Evolutionary conservation across 1,140 invertebrate genomes (phyloP).

Genomic region (Teleogryllus occipitalis): DNA sequence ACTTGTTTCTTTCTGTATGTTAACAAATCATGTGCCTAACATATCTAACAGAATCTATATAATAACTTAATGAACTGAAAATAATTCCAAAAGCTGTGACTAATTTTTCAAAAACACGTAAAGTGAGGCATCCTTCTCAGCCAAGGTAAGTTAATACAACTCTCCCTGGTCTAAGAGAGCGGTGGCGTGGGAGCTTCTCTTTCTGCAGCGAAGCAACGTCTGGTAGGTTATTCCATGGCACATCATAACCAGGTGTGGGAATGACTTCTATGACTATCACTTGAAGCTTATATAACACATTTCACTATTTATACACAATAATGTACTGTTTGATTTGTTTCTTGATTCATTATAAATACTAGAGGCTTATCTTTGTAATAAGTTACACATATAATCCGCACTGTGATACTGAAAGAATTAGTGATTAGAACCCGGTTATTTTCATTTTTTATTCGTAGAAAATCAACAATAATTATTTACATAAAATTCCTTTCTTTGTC

Average conservation of each 20-base stretch:
- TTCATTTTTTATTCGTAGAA: too few species aligned
- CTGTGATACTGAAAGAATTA: too few species aligned
- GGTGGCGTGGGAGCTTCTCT: background rate
- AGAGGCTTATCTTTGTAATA: too few species aligned
- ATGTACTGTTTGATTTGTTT: too few species aligned
- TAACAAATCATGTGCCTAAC: background rate
- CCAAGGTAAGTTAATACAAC: background rate
- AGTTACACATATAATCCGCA: too few species aligned
- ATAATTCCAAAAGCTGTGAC: background rate
- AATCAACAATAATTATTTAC: too few species aligned
- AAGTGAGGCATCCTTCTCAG: background rate
- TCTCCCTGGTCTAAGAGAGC: background rate
- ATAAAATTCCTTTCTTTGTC: too few species aligned
- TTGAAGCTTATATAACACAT: background rate
- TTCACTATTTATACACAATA: too few species aligned
- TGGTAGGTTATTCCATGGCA: background rate
- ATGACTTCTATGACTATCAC: background rate
- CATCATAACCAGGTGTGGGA: background rate
- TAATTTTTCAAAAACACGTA: background rate
- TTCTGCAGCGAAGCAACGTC: background rate
- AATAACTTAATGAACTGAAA: background rate
- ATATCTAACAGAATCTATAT: background rate
- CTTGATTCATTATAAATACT: too few species aligned
- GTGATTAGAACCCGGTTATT: too few species aligned
- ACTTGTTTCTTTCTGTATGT: background rate